These are phyloP conservation scores for Sphaerophoria rueppellii DNA, from an alignment of 2,888 invertebrate species.

Conservation along the genomic window DNA sequence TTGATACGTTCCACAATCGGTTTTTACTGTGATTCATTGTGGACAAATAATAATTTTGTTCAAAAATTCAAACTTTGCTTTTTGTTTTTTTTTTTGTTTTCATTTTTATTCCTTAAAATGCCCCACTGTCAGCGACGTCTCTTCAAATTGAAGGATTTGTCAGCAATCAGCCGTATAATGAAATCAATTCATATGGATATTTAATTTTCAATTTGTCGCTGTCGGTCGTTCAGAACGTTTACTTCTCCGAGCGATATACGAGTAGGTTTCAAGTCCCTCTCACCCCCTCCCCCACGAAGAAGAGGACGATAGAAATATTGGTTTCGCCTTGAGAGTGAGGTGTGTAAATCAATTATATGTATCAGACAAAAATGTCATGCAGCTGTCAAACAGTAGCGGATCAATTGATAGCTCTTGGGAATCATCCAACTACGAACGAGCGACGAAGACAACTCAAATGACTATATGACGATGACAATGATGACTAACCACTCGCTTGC, in stretches of 20 bases:
- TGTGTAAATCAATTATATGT: slow-evolving; percentile 72
- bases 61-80: no score
- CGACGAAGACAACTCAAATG: slow-evolving; percentile 2
- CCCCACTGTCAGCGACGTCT: not conserved
- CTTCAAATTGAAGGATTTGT: slow-evolving; percentile 37
- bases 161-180: slow-evolving; percentile 57
- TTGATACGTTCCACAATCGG: not conserved
- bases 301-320: not conserved
- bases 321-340: slow-evolving; percentile 46
- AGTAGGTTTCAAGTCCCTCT: no score
- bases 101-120: not conserved
- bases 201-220: slow-evolving; percentile 51
- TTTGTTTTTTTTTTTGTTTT: no score
- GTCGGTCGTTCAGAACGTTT: no score
- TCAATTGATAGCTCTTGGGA: slow-evolving; percentile 70
- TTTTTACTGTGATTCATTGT: not conserved
- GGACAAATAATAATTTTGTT: no score
- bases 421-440: slow-evolving; percentile 33
- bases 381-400: slow-evolving; percentile 72
- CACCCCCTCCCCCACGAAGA: not conserved
- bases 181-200: slow-evolving; percentile 68
- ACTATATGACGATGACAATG: slow-evolving; percentile 37
- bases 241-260: no score
- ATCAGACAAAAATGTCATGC: slow-evolving; percentile 69
- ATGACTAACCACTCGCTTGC: slow-evolving; percentile 58